These are phyloP conservation scores for Pseudochromis fuscus DNA, from an alignment of 2,797 vertebrate genomes.

Conservation along the genomic window DNA sequence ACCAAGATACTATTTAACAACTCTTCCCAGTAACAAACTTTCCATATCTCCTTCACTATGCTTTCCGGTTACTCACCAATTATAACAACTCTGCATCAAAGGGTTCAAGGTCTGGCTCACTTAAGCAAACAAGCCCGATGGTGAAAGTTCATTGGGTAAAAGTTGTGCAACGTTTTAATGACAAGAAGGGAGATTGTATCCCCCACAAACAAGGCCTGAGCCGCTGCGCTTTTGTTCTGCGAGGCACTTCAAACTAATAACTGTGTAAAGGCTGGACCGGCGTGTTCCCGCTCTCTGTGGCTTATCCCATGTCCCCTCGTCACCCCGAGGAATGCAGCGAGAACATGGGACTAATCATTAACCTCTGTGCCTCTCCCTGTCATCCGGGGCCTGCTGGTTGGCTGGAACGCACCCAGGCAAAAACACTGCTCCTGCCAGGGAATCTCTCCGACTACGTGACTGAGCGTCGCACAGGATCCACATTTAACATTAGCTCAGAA, in stretches of 20 bases:
- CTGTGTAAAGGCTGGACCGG: slow-evolving; percentile 23
- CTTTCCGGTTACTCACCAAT: slow-evolving; percentile 61
- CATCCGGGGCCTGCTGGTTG: slow-evolving; percentile 74
- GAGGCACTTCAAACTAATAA: slow-evolving; percentile 23
- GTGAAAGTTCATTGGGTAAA: slow-evolving; percentile 54
- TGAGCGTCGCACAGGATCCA: slow-evolving; percentile 52
- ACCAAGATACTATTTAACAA: slow-evolving; percentile 31
- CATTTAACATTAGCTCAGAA: slow-evolving; percentile 43
- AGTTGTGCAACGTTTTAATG: slow-evolving; percentile 32
- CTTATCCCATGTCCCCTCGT: slow-evolving; percentile 77
- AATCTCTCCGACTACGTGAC: slow-evolving; percentile 81
- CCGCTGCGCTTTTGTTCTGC: slow-evolving; percentile 17
- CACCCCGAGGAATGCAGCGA: slow-evolving; percentile 76
- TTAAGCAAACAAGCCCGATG: slow-evolving; percentile 57
- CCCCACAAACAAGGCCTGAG: background rate
- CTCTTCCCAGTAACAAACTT: slow-evolving; percentile 29
- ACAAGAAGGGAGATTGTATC: background rate
- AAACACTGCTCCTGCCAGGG: slow-evolving; percentile 78
- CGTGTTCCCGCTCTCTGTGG: slow-evolving; percentile 46
- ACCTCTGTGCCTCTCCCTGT: slow-evolving; percentile 79
- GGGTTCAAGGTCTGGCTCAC: slow-evolving; percentile 57
- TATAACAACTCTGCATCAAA: slow-evolving; percentile 41
- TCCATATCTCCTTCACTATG: slow-evolving; percentile 14
- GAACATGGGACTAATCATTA: slow-evolving; percentile 87
- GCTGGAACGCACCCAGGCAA: slow-evolving; percentile 79